Evolutionary conservation across 2,797 vertebrate genomes (phyloP).

Genomic region (Zenarchopterus dispar): DNA sequence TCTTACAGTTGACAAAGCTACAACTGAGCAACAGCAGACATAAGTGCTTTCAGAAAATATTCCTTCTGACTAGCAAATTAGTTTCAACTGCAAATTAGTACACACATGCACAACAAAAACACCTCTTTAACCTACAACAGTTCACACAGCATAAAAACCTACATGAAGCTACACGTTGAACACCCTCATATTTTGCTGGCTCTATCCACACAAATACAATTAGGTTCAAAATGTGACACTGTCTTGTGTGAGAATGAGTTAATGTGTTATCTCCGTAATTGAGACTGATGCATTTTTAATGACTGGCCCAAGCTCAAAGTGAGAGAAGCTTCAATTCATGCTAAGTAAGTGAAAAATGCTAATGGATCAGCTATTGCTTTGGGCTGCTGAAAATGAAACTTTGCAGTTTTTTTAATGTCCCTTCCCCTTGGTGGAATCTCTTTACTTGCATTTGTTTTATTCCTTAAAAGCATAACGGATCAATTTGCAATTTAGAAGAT

Average conservation of each 20-base stretch:
- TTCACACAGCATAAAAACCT: constrained; percentile 10
- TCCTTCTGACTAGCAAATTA: neutral
- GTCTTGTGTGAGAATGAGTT: constrained; percentile 46
- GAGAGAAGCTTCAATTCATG: constrained; percentile 74
- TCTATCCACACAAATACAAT: constrained; percentile 4
- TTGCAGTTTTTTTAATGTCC: constrained; percentile 50
- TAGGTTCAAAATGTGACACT: constrained; percentile 29
- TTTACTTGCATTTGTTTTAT: constrained; percentile 37
- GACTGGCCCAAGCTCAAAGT: constrained; percentile 56
- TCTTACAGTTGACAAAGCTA: too few relatives aligned
- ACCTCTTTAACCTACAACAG: neutral
- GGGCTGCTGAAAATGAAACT: constrained; percentile 50
- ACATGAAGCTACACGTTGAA: neutral
- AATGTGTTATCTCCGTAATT: constrained; percentile 66
- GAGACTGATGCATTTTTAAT: constrained; percentile 83
- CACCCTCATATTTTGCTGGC: neutral
- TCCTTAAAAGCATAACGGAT: constrained; percentile 31
- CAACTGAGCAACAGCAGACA: neutral
- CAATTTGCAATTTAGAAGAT: neutral
- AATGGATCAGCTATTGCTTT: constrained; percentile 43
- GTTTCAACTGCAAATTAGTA: constrained; percentile 5
- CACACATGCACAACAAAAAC: constrained; percentile 6
- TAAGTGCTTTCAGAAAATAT: neutral
- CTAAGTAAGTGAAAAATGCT: constrained; percentile 72
- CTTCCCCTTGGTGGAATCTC: constrained; percentile 32